Evolutionary conservation across 2,888 invertebrate species (phyloP), one percentile per base, ranked within the genome.

Genomic region (Resseliella maxima): DNA sequence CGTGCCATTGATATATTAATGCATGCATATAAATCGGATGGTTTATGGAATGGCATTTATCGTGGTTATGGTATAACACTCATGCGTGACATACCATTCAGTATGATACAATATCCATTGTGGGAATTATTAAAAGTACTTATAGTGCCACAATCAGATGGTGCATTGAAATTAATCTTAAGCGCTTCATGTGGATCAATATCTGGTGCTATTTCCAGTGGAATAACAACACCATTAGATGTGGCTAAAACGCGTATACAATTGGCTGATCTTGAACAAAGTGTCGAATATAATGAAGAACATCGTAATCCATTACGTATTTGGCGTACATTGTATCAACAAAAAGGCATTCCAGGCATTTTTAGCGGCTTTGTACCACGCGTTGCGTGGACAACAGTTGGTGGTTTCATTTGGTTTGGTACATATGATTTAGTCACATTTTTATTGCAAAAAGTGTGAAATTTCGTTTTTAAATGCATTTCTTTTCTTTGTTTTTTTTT

Each of bases 91-190:
- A 93, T 99, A 87, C 99, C 99, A 0, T 99, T 99, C 92, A 96
- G 98, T 27, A 93, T 98, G 86, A 95, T 99, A 87, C 98, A 99
- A 91, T 96, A 98, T 92, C 99, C 99, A 0, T 90, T 98, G 3
- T 98, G 99, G 97, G 99, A 99, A 91, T 93, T 94, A 89, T 92
- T 98, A 86, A 99, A 99, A 92, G 89, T 91, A 0, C 3, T 46
- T 24, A 85, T 18, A 85, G 46, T 2, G 18, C 5, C 12, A 45
- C n/a, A 36, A n/a, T 12, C 10, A 3, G 24, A 6, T 3, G 24
- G 1, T 1, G 15, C 3, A 15, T 0, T 31, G 15, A 45, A 45
- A 41, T 1, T 31, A 15, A 27, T 85, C 31, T 15, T 46, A 2
- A 46, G 27, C 3, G 27, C 85, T 15, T 85, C 46, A 18, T 0